Evolutionary conservation across 2,797 vertebrate genomes (phyloP).

Genomic region (Esox lucius): DNA sequence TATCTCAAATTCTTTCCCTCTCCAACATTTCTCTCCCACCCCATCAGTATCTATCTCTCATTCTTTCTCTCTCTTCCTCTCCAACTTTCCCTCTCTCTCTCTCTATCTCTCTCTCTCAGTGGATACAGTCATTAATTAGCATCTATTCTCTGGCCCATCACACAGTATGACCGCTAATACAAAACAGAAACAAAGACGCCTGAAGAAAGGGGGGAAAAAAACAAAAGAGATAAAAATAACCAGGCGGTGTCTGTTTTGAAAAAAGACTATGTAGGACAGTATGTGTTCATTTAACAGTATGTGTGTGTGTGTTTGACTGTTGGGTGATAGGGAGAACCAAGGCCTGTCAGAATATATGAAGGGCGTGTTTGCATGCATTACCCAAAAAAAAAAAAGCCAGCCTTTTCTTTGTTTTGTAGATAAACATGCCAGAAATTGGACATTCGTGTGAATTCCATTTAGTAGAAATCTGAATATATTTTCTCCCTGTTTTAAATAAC

Average conservation of each 20-base stretch:
- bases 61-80: no score
- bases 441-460: conserved; percentile 33
- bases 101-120: conserved; percentile 6
- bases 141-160: conserved; percentile 37
- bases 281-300: conserved; percentile 7
- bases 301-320: conserved; percentile 12
- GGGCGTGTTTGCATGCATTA: conserved; percentile 12
- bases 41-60: no score
- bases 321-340: conserved; percentile 1
- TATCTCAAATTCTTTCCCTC: no score
- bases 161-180: conserved; percentile 43
- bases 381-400: conserved; percentile 14
- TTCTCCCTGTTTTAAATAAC: conserved; percentile 23
- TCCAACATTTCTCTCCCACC: no score
- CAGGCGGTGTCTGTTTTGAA: conserved; percentile 7
- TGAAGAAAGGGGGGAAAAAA: conserved; percentile 28
- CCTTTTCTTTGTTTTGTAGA: conserved; percentile 8
- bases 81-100: no score
- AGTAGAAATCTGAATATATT: conserved; percentile 22
- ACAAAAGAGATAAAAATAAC: conserved; percentile 31
- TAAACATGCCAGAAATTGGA: conserved; percentile 43
- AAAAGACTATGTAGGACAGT: conserved; percentile 17
- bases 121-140: conserved; percentile 57
- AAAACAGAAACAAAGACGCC: conserved; percentile 35
- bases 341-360: conserved; percentile 44